These are phyloP conservation scores for Notothenia coriiceps DNA, from an alignment of 2,113 vertebrate genomes.

Conservation along the genomic window DNA sequence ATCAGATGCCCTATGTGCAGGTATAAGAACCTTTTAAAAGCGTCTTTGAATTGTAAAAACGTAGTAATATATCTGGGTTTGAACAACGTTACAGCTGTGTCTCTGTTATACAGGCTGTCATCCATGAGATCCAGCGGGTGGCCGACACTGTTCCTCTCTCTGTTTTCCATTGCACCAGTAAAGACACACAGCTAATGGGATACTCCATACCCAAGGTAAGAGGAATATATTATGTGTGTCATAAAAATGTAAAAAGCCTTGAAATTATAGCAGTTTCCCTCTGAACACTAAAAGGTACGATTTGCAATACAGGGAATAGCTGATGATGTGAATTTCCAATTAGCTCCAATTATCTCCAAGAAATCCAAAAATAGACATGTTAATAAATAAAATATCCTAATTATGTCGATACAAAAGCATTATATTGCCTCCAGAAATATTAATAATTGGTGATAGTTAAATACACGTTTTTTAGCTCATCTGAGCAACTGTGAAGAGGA, in stretches of 20 bases:
- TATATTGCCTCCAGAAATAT: too few species aligned
- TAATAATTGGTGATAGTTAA: too few species aligned
- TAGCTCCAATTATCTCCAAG: background rate
- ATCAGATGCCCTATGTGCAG: conserved; percentile 55
- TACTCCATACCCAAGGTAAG: conserved; percentile 67
- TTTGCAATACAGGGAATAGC: background rate
- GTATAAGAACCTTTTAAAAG: conserved; percentile 2
- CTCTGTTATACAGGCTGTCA: conserved; percentile 60
- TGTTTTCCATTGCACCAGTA: conserved; percentile 51
- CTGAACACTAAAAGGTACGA: background rate
- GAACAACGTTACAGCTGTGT: background rate
- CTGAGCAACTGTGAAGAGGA: too few species aligned
- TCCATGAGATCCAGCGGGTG: conserved; percentile 69
- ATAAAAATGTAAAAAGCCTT: background rate
- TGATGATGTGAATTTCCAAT: background rate
- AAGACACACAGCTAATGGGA: conserved; percentile 61
- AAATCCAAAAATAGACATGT: background rate
- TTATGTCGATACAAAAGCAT: too few species aligned
- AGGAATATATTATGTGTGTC: background rate
- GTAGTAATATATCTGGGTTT: too few species aligned
- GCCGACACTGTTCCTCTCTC: conserved; percentile 47
- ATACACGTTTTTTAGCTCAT: too few species aligned
- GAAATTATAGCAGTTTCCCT: background rate
- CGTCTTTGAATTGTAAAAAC: too few species aligned
- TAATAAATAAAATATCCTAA: too few species aligned